Evolutionary conservation across 2,888 invertebrate species (phyloP), one percentile per base, ranked within the genome.

Genomic region (Chymomyza caudatula): DNA sequence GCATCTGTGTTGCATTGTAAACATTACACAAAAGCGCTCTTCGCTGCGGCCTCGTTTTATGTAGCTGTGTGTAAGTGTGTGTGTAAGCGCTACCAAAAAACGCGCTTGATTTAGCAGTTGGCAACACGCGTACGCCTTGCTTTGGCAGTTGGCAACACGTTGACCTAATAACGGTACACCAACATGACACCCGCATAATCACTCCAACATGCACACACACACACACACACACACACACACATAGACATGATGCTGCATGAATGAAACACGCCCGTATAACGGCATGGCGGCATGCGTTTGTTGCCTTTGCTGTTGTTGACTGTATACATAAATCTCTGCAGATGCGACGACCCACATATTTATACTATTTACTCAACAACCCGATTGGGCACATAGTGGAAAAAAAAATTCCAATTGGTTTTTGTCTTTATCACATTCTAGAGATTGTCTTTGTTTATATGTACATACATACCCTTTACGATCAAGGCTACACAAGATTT

Each of bases 101-200:
- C 25, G 25, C 49, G 23, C 11, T 23, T 59, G 29, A 54, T 47
- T 43, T 25, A 54, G 4, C 85, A 65, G 80, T 81, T 85, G 77
- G 85, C 81, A 84, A 69, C 76, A 67, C 63, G 69, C 74, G 64
- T 70, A 57, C 22, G 22, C 52, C 4, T 69, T 64, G 37, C 65
- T 85, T 79, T 77, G 85, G 83, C 84, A 74, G 81, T 82, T 82
- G 85, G 86, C 81, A 85, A 80, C 86, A 76, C 75, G 82, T 69
- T 86, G 82, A 83, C 82, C 82, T 66, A 83, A 83, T 81, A 86
- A 81, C 86, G 73, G 82, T 69, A 75, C n/a, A 67, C 61, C 37
- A 23, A 63, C 58, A 68, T 49, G 42, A 63, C 59, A 57, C 66
- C 44, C 56, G 56, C 59, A 37, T 66, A 47, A 47, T 47, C 19